Conservation (phyloP, 2,113 vertebrate genomes). For the Benitochromis conjunctus region DNA sequence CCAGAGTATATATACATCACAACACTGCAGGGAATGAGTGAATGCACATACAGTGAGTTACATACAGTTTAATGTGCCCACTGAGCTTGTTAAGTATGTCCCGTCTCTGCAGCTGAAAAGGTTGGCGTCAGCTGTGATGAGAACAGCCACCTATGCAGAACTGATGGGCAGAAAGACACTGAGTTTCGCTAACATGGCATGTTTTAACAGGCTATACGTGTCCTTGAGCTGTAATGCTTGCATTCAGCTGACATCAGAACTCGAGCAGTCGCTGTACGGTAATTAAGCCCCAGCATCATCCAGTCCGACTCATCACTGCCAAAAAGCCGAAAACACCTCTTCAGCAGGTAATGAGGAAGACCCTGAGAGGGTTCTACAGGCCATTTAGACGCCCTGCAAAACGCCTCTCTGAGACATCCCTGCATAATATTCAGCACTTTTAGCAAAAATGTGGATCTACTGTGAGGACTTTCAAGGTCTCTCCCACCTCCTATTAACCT, state of each 20-base stretch:
- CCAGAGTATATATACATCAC: neutral
- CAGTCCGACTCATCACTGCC: conserved; percentile 43
- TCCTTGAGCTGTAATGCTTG: conserved; percentile 37
- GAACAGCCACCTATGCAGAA: conserved; percentile 27
- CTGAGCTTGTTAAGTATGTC: neutral
- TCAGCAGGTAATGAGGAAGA: conserved; percentile 47
- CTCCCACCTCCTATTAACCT: conserved; percentile 5
- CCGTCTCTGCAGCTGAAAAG: neutral
- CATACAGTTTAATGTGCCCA: neutral
- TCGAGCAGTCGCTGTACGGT: neutral
- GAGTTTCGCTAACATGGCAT: conserved; percentile 17
- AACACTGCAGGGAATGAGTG: neutral
- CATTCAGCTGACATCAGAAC: conserved; percentile 38
- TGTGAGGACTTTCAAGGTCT: conserved; percentile 29
- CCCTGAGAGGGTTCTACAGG: conserved; percentile 16
- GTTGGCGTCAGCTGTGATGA: conserved; percentile 4
- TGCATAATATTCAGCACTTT: conserved; percentile 45
- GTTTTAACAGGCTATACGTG: conserved; percentile 26
- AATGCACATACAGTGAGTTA: neutral
- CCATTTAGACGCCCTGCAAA: neutral
- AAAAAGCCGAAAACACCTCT: conserved; percentile 29
- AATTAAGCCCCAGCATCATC: conserved; percentile 50
- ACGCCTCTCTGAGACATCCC: neutral
- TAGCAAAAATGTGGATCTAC: conserved; percentile 49
- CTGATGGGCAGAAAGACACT: neutral